Evolutionary conservation across 2,113 vertebrate species (phyloP), one percentile per base, ranked within the genome.

Genomic region (Triplophysa dalaica): DNA sequence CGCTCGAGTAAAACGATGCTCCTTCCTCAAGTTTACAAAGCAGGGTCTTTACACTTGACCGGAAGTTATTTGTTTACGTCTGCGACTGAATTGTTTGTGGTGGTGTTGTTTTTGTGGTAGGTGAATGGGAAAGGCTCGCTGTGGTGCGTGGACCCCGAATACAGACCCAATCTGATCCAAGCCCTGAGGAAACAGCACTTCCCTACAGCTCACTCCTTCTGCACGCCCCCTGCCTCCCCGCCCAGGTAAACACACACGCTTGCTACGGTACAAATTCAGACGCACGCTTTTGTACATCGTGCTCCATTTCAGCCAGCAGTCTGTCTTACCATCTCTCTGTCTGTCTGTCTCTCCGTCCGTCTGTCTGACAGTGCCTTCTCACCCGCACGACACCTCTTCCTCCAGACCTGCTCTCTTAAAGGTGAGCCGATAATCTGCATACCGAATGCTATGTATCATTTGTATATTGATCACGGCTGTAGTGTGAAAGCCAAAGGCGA

Each of bases 141-240:
- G 66, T 99, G 97, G 97, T 98, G 97, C 1, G 95, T 99, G 75
- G 96, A 99, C 91, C 97, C 97, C 0, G 96, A 98, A 87, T 98
- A 99, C 54, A 96, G 97, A 83, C 97, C 97, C 70, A 98, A 95
- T 87, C 94, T 99, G 79, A 93, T 98, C 84, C 97, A 98, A 90
- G 97, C 97, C 26, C 93, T 99, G 89, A 98, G 96, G 89, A 99
- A 98, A 88, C 97, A 98, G 86, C 96, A 97, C 85, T 96, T 95
- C 89, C 93, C 96, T 70, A 93, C 95, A 85, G 90, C 94, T 75
- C 94, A 96, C 91, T 91, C 94, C 41, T 94, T 96, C 91, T 96
- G 94, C 84, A 97, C 94, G 75, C 95, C 95, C 0, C 95, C 95
- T 0, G 95, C 94, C 0, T 98, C 95, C 64, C 95, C 96, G 70